A percentile compares a stretch with the other conserved stretches of the same genome.
Evolutionary conservation across 2,113 vertebrate species (phyloP).

Genomic region (Solea senegalensis): DNA sequence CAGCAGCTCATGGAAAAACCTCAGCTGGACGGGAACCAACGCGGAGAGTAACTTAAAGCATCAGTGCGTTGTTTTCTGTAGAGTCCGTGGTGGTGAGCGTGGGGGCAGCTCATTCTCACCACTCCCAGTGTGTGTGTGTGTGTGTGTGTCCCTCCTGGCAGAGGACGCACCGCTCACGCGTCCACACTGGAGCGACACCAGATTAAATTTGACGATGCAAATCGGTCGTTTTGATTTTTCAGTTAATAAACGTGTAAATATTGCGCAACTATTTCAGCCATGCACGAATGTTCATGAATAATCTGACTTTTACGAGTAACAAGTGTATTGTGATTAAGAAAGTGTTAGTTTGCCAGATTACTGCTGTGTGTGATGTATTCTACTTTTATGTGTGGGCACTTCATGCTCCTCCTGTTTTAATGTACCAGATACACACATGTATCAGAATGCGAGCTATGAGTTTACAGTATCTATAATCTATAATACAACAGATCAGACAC

Average conservation of each 20-base stretch:
- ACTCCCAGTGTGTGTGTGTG: neutral
- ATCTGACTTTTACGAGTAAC: slow-evolving; percentile 43
- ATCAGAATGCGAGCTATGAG: slow-evolving; percentile 45
- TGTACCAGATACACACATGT: slow-evolving; percentile 35
- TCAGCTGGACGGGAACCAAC: too few relatives aligned
- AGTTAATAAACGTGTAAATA: slow-evolving; percentile 60
- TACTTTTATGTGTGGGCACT: too few relatives aligned
- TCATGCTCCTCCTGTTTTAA: slow-evolving; percentile 25
- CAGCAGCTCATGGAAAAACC: neutral
- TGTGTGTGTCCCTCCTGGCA: neutral
- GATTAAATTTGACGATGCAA: neutral
- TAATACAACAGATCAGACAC: slow-evolving; percentile 47
- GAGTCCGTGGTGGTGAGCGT: slow-evolving; percentile 28
- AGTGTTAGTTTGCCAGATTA: slow-evolving; percentile 58
- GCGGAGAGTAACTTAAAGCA: neutral
- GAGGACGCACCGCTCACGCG: slow-evolving; percentile 9
- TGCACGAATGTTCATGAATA: slow-evolving; percentile 65
- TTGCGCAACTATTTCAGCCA: slow-evolving; percentile 39
- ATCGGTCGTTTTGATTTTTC: neutral
- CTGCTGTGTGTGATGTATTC: slow-evolving; percentile 62
- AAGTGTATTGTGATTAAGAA: slow-evolving; percentile 60
- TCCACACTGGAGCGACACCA: slow-evolving; percentile 1
- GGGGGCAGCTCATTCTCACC: slow-evolving; percentile 42
- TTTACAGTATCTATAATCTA: slow-evolving; percentile 45
- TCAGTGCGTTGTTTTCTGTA: neutral